Percentiles rank a stretch among this genome's conserved stretches.
Conservation (phyloP, 2,113 vertebrate genomes). For the Martes martes region DNA sequence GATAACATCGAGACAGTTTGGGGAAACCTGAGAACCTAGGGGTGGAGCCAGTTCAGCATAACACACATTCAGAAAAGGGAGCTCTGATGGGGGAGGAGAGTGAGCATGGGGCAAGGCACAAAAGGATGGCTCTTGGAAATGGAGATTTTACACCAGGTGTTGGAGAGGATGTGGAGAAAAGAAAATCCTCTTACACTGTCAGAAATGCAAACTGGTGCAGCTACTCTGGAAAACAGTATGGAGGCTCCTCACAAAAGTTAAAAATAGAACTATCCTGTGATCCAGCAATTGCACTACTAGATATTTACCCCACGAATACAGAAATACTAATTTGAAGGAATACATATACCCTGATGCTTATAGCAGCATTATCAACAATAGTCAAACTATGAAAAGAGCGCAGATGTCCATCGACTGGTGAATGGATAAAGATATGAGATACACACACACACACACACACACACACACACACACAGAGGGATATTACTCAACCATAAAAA, state of each 20-base stretch:
- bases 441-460: too few relatives aligned
- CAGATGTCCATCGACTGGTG: background rate
- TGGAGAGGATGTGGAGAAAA: background rate
- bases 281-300: background rate
- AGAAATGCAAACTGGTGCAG: background rate
- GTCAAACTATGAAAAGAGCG: background rate
- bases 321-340: background rate
- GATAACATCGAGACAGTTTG: background rate
- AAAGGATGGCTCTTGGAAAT: background rate
- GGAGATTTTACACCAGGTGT: background rate
- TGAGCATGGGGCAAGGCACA: background rate
- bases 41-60: background rate
- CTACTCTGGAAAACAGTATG: background rate
- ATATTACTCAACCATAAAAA: background rate
- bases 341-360: background rate
- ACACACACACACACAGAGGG: background rate
- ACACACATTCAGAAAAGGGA: background rate
- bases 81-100: rapidly evolving
- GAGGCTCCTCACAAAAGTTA: background rate
- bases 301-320: background rate
- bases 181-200: background rate
- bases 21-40: background rate
- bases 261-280: background rate
- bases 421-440: background rate
- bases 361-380: background rate